Conservation (phyloP, 1,140 invertebrate genomes). For the Drosophila jambulina region DNA sequence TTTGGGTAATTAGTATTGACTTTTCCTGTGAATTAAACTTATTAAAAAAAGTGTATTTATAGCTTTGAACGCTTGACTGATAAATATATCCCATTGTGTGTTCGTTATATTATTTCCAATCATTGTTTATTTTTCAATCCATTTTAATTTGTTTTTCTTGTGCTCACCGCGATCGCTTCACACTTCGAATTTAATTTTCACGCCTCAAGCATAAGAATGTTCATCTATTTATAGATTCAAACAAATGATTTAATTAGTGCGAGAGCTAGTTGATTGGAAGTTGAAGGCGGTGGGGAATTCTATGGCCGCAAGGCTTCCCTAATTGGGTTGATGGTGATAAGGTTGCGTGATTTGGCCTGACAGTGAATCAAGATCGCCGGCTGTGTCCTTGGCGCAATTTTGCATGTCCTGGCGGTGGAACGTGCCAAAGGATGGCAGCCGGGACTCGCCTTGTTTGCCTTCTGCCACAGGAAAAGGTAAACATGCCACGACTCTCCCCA, state of each 20-base stretch:
- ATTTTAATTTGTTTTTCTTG: constrained; percentile 35
- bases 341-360: constrained; percentile 47
- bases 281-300: neutral
- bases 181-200: constrained; percentile 25
- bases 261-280: constrained; percentile 9
- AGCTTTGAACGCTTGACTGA: neutral
- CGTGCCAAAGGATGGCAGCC: neutral
- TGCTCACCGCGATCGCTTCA: constrained; percentile 6
- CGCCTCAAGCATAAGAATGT: constrained; percentile 26
- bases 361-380: constrained; percentile 43
- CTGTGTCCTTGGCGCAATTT: constrained; percentile 39
- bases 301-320: constrained; percentile 6
- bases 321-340: constrained; percentile 48
- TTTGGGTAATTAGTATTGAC: neutral
- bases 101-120: neutral
- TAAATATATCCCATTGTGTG: neutral
- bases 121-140: constrained; percentile 30
- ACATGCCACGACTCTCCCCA: constrained; percentile 42
- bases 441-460: constrained; percentile 42
- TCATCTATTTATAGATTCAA: constrained; percentile 23
- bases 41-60: neutral
- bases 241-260: constrained; percentile 46
- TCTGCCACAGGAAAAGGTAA: constrained; percentile 22
- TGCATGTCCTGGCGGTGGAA: constrained; percentile 40
- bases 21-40: neutral